A percentile compares a stretch with the other conserved stretches of the same genome.
These are phyloP conservation scores for Apodemia hepburni DNA, from an alignment of 2,888 invertebrate genomes.

Conservation along the genomic window DNA sequence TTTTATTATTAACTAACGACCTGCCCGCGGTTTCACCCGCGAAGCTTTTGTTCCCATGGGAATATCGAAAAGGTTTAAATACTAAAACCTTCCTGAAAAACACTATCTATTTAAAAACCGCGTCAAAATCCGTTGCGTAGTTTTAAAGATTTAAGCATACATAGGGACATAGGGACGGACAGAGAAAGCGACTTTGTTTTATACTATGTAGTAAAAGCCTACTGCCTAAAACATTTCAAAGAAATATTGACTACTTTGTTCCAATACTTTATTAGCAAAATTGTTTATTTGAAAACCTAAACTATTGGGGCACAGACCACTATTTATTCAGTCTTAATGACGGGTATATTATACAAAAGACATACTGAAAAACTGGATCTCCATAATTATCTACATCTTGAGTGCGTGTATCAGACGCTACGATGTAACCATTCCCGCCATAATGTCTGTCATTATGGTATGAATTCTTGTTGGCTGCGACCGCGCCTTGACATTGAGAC, in stretches of 20 bases:
- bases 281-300: constrained; percentile 1
- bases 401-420: constrained; percentile 4
- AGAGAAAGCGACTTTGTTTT: too few species aligned
- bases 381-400: constrained; percentile 3
- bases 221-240: not conserved
- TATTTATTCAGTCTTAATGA: constrained; percentile 12
- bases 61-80: too few species aligned
- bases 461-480: constrained; percentile 38
- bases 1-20: too few species aligned
- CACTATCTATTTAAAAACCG: too few species aligned
- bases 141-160: too few species aligned
- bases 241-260: not conserved
- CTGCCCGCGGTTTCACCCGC: too few species aligned
- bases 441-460: constrained; percentile 25
- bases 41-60: too few species aligned
- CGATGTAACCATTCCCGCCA: constrained; percentile 12
- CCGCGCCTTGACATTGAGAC: constrained; percentile 43
- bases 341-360: constrained; percentile 3
- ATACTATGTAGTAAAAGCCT: too few species aligned
- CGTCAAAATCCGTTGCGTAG: too few species aligned
- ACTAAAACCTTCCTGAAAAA: too few species aligned
- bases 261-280: not conserved
- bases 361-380: constrained; percentile 3
- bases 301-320: constrained; percentile 2
- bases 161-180: too few species aligned